Conservation (phyloP, 2,888 invertebrate species). For the Ectobius pallidus region DNA sequence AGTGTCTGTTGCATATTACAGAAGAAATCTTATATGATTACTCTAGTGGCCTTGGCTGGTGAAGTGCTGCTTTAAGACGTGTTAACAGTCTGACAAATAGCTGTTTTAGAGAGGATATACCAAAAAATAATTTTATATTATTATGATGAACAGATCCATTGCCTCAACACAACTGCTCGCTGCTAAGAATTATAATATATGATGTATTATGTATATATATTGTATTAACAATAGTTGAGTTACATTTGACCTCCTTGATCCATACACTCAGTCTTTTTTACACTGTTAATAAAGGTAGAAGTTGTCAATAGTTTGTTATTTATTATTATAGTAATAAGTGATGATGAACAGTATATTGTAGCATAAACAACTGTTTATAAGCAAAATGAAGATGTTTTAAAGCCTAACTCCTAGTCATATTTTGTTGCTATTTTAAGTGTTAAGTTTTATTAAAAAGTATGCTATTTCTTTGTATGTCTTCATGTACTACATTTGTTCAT, state of each 20-base stretch:
- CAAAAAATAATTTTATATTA: too few species aligned
- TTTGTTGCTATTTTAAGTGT: conserved; percentile 14
- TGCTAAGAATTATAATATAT: conserved; percentile 9
- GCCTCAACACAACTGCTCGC: not conserved
- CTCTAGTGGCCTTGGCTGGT: too few species aligned
- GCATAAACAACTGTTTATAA: conserved; percentile 8
- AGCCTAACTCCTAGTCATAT: conserved; percentile 15
- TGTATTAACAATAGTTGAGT: conserved; percentile 1
- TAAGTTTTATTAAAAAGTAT: not conserved
- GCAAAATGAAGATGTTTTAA: not conserved
- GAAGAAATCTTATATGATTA: too few species aligned
- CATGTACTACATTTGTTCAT: not conserved
- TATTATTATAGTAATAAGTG: not conserved
- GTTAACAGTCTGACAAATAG: too few species aligned
- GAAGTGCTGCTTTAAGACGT: too few species aligned
- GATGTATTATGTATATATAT: conserved; percentile 6
- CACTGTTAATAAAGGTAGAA: conserved; percentile 19
- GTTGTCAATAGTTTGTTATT: conserved; percentile 18
- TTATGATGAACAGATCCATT: too few species aligned
- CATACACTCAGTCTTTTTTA: conserved; percentile 6
- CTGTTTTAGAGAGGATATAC: too few species aligned
- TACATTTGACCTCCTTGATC: conserved; percentile 4
- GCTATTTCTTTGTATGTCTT: not conserved
- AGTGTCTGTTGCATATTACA: too few species aligned
- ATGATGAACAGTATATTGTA: not conserved